A percentile compares a stretch with the other conserved stretches of the same genome.
phyloP scores from a whole-genome alignment of 2,113 vertebrate species.

The Lasiurus borealis region DNA sequence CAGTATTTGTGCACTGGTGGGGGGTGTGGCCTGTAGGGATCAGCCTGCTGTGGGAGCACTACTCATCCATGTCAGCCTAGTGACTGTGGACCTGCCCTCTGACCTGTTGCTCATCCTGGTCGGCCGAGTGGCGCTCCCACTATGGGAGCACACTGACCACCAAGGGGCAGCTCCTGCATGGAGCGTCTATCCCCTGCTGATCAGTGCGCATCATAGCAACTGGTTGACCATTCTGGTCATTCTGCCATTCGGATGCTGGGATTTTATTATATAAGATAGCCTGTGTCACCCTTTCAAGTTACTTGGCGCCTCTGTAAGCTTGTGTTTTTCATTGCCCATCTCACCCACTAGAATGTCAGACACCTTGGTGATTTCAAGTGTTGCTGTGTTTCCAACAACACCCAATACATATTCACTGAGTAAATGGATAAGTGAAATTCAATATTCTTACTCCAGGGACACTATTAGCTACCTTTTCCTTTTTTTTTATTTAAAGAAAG shows the following conservation, averaged over 20 bases:
- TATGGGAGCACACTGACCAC: too few relatives aligned
- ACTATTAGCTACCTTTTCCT: not conserved
- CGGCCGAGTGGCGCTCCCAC: too few relatives aligned
- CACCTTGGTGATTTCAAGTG: not conserved
- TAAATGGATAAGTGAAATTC: not conserved
- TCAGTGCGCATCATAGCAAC: too few relatives aligned
- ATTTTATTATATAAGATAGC: not conserved
- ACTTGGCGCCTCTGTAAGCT: not conserved
- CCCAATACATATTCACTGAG: not conserved
- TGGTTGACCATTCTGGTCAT: too few relatives aligned
- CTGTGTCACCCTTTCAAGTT: not conserved
- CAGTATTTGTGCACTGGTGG: too few relatives aligned
- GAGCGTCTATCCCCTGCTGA: too few relatives aligned
- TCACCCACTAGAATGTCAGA: not conserved
- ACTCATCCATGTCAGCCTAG: too few relatives aligned
- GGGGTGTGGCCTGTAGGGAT: too few relatives aligned
- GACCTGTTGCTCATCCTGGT: too few relatives aligned
- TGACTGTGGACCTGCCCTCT: too few relatives aligned
- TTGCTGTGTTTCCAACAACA: not conserved
- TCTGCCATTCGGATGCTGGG: fast-evolving
- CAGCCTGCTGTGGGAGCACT: too few relatives aligned
- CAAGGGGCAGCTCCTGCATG: too few relatives aligned
- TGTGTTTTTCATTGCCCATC: not conserved
- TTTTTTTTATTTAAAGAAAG: not conserved
- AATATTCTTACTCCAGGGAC: not conserved